Evolutionary conservation across 2,888 invertebrate species (phyloP).

Genomic region (Megalurothrips usitatus): DNA sequence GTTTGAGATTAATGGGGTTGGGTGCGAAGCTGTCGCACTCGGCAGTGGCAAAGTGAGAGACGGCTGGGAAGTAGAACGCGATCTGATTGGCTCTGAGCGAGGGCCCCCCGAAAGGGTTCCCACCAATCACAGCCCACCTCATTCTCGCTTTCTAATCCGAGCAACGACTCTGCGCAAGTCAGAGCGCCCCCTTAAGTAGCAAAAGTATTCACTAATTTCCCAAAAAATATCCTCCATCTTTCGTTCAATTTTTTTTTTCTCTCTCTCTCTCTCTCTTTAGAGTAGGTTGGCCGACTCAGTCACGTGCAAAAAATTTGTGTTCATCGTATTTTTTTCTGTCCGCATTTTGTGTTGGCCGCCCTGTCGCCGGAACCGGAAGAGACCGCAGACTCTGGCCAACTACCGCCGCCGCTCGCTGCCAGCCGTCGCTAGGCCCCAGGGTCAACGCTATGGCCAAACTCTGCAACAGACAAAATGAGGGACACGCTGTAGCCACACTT

Average conservation of each 20-base stretch:
- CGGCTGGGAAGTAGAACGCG: constrained; percentile 2
- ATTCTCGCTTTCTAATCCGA: not conserved
- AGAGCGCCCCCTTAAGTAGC: too few species aligned
- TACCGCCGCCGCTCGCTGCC: constrained; percentile 10
- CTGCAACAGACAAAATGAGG: not conserved
- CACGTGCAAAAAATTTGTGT: constrained; percentile 10
- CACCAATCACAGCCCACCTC: not conserved
- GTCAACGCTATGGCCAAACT: constrained; percentile 19
- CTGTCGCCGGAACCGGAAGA: not conserved
- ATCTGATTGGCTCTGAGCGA: constrained; percentile 2
- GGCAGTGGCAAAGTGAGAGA: not conserved
- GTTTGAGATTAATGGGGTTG: not conserved
- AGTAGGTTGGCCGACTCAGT: not conserved
- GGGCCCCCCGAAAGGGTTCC: not conserved
- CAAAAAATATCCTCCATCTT: not conserved
- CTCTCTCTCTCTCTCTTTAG: not conserved
- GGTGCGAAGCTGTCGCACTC: not conserved
- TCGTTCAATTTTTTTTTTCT: not conserved
- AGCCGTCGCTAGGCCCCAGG: constrained; percentile 14
- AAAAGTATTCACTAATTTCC: not conserved
- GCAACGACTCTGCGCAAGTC: not conserved
- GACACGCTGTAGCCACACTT: not conserved
- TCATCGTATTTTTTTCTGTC: not conserved
- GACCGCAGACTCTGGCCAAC: not conserved
- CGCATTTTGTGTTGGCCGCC: not conserved